Evolutionary conservation across 1,140 invertebrate genomes (phyloP).

Genomic region (Drosophila takahashii): DNA sequence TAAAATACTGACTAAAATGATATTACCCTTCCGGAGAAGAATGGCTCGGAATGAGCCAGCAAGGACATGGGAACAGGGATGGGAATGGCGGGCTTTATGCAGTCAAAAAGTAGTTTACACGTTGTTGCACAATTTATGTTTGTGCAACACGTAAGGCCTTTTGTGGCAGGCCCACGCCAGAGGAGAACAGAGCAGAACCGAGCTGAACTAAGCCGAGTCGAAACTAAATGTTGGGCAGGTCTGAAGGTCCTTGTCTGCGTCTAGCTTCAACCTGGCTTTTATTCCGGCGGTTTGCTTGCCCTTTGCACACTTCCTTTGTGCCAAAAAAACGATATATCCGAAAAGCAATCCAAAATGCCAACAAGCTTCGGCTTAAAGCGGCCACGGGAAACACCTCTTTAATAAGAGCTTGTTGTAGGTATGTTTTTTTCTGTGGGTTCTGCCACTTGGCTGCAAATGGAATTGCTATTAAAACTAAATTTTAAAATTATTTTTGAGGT

Average conservation of each 20-base stretch:
- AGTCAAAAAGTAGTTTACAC: conserved; percentile 84
- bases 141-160: conserved; percentile 81
- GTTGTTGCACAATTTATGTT: conserved; percentile 84
- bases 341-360: conserved; percentile 45
- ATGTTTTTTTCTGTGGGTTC: not conserved
- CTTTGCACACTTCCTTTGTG: conserved; percentile 42
- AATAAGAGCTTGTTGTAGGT: conserved; percentile 4
- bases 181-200: not conserved
- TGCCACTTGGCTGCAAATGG: conserved; percentile 35
- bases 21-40: not conserved
- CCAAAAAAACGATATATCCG: conserved; percentile 14
- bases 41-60: conserved; percentile 18
- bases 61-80: conserved; percentile 57
- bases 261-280: conserved; percentile 53
- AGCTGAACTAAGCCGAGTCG: not conserved
- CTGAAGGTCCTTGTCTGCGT: conserved; percentile 38
- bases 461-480: conserved; percentile 25
- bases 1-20: not conserved
- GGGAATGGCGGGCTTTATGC: conserved; percentile 72
- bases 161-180: conserved; percentile 58
- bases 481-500: conserved; percentile 33
- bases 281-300: conserved; percentile 41
- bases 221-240: conserved; percentile 44
- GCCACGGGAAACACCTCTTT: conserved; percentile 29
- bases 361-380: conserved; percentile 25